A percentile compares a stretch with the other conserved stretches of the same genome.
phyloP scores from a whole-genome alignment of 37 sponge, comb jelly and placozoan genomes.

The Cliona cf. orientalis region DNA sequence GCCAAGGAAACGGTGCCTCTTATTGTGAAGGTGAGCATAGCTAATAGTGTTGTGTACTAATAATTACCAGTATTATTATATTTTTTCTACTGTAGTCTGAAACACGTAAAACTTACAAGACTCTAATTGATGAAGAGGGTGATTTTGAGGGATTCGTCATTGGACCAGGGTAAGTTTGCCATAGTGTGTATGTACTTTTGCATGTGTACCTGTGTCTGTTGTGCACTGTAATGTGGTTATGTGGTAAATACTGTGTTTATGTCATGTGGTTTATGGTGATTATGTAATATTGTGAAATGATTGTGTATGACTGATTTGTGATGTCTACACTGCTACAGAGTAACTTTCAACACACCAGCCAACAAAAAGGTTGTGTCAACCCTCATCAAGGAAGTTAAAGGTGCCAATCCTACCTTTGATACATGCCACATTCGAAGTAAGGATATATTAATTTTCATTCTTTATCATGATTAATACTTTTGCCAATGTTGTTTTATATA shows the following conservation, averaged over 20 bases:
- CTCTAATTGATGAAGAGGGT: slow-evolving; percentile 36
- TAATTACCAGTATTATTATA: neutral
- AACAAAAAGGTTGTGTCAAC: slow-evolving; percentile 11
- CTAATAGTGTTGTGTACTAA: neutral
- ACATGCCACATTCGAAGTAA: neutral
- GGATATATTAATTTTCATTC: neutral
- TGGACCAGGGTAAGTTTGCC: slow-evolving; percentile 42
- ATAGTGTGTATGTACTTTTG: too few species aligned
- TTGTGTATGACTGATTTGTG: too few species aligned
- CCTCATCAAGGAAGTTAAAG: slow-evolving; percentile 11
- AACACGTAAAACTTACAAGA: slow-evolving; percentile 27
- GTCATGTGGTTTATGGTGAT: neutral
- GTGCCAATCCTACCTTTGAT: slow-evolving; percentile 5
- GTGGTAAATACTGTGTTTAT: too few species aligned
- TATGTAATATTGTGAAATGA: too few species aligned
- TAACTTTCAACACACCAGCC: neutral
- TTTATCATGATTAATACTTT: neutral
- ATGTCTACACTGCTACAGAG: neutral
- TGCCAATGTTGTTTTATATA: too few species aligned
- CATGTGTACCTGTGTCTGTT: too few species aligned
- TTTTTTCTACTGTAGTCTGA: slow-evolving; percentile 18
- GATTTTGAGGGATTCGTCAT: slow-evolving; percentile 42
- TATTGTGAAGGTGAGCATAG: slow-evolving; percentile 1
- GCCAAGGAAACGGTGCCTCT: slow-evolving; percentile 12
- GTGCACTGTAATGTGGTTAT: too few species aligned